Conservation (phyloP, 2,113 vertebrate genomes). For the Calypte anna region DNA sequence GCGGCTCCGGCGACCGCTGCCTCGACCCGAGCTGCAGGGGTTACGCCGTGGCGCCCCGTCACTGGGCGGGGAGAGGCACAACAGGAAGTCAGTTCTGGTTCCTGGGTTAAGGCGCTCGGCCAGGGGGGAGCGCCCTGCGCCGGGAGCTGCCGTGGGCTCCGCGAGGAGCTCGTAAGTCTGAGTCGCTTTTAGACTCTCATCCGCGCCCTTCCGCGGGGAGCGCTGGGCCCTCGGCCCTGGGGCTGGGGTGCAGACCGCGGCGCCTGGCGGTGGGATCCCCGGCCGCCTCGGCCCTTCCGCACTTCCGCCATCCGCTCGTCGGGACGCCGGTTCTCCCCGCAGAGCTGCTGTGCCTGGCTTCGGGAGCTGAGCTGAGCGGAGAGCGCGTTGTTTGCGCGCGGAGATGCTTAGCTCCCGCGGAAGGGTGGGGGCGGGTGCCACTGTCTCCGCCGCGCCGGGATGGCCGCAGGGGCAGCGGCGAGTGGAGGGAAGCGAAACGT, state of each 20-base stretch:
- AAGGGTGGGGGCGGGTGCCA: not conserved
- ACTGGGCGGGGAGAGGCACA: constrained; percentile 20
- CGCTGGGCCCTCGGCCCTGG: not conserved
- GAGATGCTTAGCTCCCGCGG: not conserved
- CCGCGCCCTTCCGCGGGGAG: not conserved
- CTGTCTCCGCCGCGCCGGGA: not conserved
- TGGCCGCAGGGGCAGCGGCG: not conserved
- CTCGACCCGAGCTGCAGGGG: not conserved
- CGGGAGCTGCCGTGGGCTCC: not conserved
- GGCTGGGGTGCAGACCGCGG: not conserved
- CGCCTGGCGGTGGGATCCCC: not conserved
- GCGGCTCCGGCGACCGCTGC: not conserved
- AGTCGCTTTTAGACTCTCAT: not conserved
- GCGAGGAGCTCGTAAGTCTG: constrained; percentile 31
- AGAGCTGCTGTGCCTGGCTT: not conserved
- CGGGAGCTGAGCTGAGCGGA: not conserved
- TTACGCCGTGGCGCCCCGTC: not conserved
- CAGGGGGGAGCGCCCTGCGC: not conserved
- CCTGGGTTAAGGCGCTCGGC: constrained; percentile 42
- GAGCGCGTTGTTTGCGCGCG: not conserved
- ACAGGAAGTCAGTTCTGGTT: constrained; percentile 66
- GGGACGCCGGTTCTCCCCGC: not conserved
- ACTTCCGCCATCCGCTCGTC: not conserved
- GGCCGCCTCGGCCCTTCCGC: not conserved
- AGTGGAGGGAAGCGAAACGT: too few species aligned